These are phyloP conservation scores for Leptopilina syphax DNA, from an alignment of 2,888 invertebrate species.

Conservation along the genomic window DNA sequence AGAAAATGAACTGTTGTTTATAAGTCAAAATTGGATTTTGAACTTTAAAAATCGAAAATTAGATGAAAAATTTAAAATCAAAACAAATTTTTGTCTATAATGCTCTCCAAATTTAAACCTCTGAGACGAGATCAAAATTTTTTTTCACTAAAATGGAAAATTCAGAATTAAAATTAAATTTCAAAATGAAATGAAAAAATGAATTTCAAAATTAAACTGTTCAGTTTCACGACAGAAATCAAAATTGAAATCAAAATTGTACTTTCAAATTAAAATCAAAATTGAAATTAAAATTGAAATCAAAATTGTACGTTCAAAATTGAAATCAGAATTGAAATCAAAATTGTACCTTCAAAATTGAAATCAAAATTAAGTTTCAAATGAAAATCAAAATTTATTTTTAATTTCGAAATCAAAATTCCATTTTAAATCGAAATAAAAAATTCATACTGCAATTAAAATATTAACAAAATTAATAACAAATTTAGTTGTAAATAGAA, in stretches of 20 bases:
- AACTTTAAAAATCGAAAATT: background rate
- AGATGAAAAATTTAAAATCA: no score
- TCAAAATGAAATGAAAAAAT: background rate
- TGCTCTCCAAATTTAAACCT: no score
- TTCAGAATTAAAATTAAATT: background rate
- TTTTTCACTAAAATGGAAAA: background rate
- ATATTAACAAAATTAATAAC: background rate
- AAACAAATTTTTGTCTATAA: no score
- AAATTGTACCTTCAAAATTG: background rate
- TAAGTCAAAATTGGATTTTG: background rate
- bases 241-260: background rate
- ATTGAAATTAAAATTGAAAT: background rate
- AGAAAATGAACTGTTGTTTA: background rate
- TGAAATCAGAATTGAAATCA: constrained; percentile 3
- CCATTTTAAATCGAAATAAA: background rate
- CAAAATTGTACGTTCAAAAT: background rate
- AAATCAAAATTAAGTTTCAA: background rate
- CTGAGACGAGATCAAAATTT: no score
- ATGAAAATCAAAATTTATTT: background rate
- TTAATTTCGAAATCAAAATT: background rate
- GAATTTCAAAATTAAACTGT: background rate
- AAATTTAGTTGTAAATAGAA: constrained; percentile 39
- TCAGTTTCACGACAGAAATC: background rate
- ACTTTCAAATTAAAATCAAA: background rate
- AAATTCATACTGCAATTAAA: background rate